Conservation (phyloP, 2,113 vertebrate genomes). For the Accipiter virgatus region DNA sequence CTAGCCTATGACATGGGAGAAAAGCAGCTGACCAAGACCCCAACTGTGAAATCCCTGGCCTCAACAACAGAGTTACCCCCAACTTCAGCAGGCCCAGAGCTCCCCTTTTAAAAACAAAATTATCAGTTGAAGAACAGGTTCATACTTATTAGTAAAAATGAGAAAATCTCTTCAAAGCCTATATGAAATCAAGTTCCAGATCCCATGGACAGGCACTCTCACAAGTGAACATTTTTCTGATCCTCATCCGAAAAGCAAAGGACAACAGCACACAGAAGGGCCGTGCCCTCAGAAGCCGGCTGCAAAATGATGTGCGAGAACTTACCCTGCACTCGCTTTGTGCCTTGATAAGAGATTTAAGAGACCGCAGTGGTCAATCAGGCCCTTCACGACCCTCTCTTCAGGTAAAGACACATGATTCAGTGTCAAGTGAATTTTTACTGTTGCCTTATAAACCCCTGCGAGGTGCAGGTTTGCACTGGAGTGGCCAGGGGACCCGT, state of each 20-base stretch:
- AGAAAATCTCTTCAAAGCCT: neutral
- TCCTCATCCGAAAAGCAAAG: neutral
- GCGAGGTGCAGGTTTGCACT: neutral
- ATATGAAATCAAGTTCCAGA: neutral
- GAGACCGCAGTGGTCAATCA: neutral
- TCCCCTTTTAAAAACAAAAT: neutral
- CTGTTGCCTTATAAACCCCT: neutral
- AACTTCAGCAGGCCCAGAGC: neutral
- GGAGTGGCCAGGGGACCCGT: neutral
- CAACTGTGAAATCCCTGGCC: neutral
- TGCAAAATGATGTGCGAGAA: accelerated
- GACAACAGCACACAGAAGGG: neutral
- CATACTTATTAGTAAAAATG: neutral
- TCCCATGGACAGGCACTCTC: neutral
- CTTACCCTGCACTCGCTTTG: neutral
- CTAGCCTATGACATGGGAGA: neutral
- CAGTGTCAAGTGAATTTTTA: neutral
- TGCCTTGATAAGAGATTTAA: neutral
- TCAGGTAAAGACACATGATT: neutral
- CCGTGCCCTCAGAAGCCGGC: accelerated
- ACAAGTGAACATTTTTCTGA: neutral
- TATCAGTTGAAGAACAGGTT: neutral
- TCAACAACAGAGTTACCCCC: neutral
- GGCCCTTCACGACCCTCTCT: neutral
- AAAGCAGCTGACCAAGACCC: neutral